Evolutionary conservation across 2,888 invertebrate genomes (phyloP).

Genomic region (Clitarchus hookeri): DNA sequence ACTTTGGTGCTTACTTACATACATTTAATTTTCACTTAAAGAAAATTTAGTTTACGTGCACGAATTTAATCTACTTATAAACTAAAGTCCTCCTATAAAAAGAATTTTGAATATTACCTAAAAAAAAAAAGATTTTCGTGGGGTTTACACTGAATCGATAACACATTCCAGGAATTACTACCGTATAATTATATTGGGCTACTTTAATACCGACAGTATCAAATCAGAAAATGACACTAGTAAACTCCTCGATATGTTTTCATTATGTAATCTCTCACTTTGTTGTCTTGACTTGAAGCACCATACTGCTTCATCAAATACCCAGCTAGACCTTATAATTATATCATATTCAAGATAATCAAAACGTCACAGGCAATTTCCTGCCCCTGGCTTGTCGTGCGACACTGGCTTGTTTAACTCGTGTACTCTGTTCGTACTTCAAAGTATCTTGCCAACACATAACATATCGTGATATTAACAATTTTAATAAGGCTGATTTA

Average conservation of each 20-base stretch:
- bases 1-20: too few relatives aligned
- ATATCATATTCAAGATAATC: not conserved
- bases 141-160: not conserved
- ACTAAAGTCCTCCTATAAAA: too few relatives aligned
- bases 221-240: not conserved
- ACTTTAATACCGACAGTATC: not conserved
- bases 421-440: not conserved
- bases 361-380: not conserved
- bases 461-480: not conserved
- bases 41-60: too few relatives aligned
- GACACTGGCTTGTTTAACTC: not conserved
- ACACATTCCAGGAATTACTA: not conserved
- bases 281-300: constrained; percentile 17
- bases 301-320: constrained; percentile 18
- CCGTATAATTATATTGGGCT: constrained; percentile 23
- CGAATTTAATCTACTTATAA: too few relatives aligned
- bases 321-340: constrained; percentile 22
- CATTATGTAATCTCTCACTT: constrained; percentile 1
- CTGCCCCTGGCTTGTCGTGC: not conserved
- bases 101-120: too few relatives aligned
- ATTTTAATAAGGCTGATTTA: not conserved
- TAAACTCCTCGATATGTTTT: constrained; percentile 15
- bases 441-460: not conserved
- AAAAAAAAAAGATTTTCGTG: not conserved
- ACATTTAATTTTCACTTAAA: too few relatives aligned